Base-by-base conservation (phyloP, 2,113 vertebrate genomes). In the Meleagris gallopavo region DNA sequence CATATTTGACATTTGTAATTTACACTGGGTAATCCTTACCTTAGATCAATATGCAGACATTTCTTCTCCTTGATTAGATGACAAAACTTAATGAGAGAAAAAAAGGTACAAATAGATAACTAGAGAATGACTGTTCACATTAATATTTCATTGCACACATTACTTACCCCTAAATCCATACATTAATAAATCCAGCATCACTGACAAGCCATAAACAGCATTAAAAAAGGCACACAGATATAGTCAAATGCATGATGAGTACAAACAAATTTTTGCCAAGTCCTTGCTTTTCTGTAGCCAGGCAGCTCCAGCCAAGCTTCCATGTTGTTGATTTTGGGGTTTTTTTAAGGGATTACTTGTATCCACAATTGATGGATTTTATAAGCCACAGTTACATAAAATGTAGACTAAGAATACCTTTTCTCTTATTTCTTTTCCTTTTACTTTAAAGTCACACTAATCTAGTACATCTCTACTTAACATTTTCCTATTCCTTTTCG, bases 401-500 rank as follows among this genome's bases (percentile, higher is more conserved):
- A 83, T 41, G 45, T 38, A 32, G 70, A 72, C 2, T 54, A 85
- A 52, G n/a, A 78, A 25, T 48, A 10, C 43, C 19, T 48, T 74
- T 86, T 87, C 85, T 58, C 38, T 32, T 61, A 13, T 57, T 38
- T 75, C 38, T 87, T 89, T 81, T 69, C 17, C n/a, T 89, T 83
- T 74, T n/a, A 81, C 72, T 38, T 80, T 80, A 91, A 82, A 88
- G 34, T 79, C 82, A 73, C 55, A 73, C 20, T 84, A 9, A 74
- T 41, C 67, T 40, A 57, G 15, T 62, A 17, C 14, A 83, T 76
- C 86, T 87, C 62, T 76, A 81, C 19, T 80, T 32, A 85, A 91
- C 41, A 71, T 94, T 94, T 81, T 95, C 46, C 40, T 86, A 77
- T 79, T 69, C 43, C 14, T 79, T 90, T 88, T 79, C 90, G 86